Evolutionary conservation across 2,113 vertebrate species (phyloP), one percentile per base, ranked within the genome.

Genomic region (Apodemus sylvaticus): DNA sequence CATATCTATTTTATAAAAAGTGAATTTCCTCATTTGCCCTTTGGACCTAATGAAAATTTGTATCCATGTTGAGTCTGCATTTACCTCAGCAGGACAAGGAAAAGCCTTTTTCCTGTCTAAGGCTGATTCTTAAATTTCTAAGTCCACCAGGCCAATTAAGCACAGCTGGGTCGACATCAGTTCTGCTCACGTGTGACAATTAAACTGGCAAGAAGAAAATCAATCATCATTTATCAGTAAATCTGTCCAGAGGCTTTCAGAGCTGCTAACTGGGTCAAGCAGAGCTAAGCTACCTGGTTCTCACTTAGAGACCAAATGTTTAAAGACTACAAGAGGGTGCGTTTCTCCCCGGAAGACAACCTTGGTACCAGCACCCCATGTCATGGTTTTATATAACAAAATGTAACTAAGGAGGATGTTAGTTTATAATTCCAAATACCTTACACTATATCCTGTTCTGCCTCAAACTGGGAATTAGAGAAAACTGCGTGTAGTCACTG

Each of bases 121-220:
- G 92, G 62, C 74, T 89, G 1, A 90, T 93, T 98, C 97, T 83
- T 39, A 42, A 60, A 51, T 96, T 98, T 97, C 86, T 96, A 95
- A 98, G 71, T 85, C 96, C 82, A 55, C 60, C 89, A 34, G 97
- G 71, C 45, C 97, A 97, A 98, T 98, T 97, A 98, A 97, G n/a
- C 97, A 97, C 91, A 97, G 85, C 89, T 97, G 88, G 42, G 45
- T 93, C 58, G 97, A 70, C 91, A 93, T 96, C 86, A 90, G 89
- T 93, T 83, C 79, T 95, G 58, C 45, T 92, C 88, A 97, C 97
- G n/a, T 66, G 88, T 93, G 98, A 97, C 76, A 4, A 97, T 96
- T 97, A 98, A 97, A 82, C 92, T 91, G 94, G 92, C 96, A 97
- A 97, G 89, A 96, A 98, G 93, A 73, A 96, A 98, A 98, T 97